Evolutionary conservation across 2,888 invertebrate genomes (phyloP).

Genomic region (Oscheius sp.): DNA sequence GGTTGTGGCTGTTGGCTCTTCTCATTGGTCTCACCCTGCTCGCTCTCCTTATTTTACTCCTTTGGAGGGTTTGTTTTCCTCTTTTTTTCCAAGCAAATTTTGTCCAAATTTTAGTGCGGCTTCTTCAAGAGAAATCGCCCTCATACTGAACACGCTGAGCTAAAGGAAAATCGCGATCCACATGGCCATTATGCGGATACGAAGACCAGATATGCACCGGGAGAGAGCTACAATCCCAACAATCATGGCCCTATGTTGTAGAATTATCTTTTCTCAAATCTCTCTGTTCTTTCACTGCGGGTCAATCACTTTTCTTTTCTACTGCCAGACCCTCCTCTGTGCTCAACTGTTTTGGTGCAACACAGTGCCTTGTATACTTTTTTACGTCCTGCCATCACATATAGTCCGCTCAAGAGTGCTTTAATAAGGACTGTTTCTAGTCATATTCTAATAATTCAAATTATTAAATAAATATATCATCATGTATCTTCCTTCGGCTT

Average conservation of each 20-base stretch:
- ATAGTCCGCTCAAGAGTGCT: not conserved
- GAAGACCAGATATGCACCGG: slow-evolving; percentile 55
- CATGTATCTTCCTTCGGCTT: too few relatives aligned
- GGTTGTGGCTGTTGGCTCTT: slow-evolving; percentile 68
- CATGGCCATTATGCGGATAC: slow-evolving; percentile 61
- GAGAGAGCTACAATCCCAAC: slow-evolving; percentile 52
- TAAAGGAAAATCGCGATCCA: slow-evolving; percentile 43
- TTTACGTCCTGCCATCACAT: not conserved
- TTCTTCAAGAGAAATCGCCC: slow-evolving; percentile 70
- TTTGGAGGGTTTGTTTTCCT: slow-evolving; percentile 63
- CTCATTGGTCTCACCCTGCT: slow-evolving; percentile 68
- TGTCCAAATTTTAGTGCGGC: slow-evolving; percentile 62
- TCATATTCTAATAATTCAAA: slow-evolving; percentile 9
- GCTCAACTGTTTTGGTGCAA: not conserved
- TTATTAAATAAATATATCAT: too few relatives aligned
- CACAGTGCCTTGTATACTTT: slow-evolving; percentile 6
- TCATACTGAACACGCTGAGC: slow-evolving; percentile 63
- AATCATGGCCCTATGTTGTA: slow-evolving; percentile 57
- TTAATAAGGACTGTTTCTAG: slow-evolving; percentile 2
- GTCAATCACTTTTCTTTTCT: not conserved
- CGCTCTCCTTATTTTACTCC: slow-evolving; percentile 63
- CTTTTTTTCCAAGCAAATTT: not conserved
- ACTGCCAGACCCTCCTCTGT: slow-evolving; percentile 8
- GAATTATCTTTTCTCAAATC: not conserved
- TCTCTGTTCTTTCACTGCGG: slow-evolving; percentile 17